Base-by-base conservation (phyloP, 2,113 vertebrate genomes). In the Lota lota region DNA sequence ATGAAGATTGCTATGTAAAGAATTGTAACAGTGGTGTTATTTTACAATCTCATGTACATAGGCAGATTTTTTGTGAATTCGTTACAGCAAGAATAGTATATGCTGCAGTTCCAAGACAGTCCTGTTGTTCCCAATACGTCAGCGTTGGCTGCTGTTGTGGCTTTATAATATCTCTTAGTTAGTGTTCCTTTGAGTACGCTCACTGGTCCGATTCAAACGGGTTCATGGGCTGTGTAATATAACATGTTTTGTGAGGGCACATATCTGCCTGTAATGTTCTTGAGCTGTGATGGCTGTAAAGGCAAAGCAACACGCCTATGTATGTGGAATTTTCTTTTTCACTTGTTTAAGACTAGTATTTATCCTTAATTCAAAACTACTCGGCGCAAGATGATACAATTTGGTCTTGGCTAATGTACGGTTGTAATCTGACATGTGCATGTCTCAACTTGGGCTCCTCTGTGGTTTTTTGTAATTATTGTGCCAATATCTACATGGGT, bases 131-230 rank as follows among this genome's bases (percentile, higher is more conserved):
- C 70, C 36, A 36, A 63, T 82, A 83, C 75, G 53, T 80, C 78
- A 67, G 64, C 83, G 80, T 85, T 82, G 78, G 61, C 66, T 73
- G 68, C 71, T 88, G 69, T 85, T 72, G 83, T 89, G 77, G 82
- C 64, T 79, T 74, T 22, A 75, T 61, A n/a, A 12, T 14, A 20
- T 72, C 77, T n/a, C 57, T 51, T 76, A 18, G 64, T 83, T 74
- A 72, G 77, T 78, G 50, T 72, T 66, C 24, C 54, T 83, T 83
- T 47, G 40, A 47, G 40, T 47, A 8, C 40, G 40, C 40, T 47
- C 40, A 47, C 40, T 47, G 10, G 40, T 33, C 28, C 28, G 28
- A 33, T 81, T 86, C 72, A 53, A 3, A 22, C 47, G 47, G n/a
- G 59, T 62, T 63, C 63, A 78, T 77, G 47, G 66, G 20, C 70